phyloP scores from a whole-genome alignment of 2,888 invertebrate species.

The Abrostola triplasia region DNA sequence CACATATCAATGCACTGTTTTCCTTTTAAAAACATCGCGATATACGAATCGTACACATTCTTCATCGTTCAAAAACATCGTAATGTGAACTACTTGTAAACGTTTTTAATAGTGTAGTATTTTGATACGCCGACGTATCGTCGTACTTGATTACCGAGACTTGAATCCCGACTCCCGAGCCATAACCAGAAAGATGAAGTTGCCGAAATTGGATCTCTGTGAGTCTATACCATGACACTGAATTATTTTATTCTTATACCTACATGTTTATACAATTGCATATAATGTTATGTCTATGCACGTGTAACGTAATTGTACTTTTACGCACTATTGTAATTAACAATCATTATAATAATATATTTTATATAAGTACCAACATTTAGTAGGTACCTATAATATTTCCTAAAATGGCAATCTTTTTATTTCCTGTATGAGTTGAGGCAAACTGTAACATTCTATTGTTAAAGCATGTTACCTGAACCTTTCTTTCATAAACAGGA shows the following conservation, averaged over 20 bases:
- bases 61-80: conserved; percentile 58
- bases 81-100: conserved; percentile 56
- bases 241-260: conserved; percentile 14
- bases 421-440: conserved; percentile 5
- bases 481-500: conserved; percentile 4
- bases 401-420: conserved; percentile 4
- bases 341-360: conserved; percentile 28
- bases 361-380: conserved; percentile 14
- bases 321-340: conserved; percentile 28
- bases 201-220: conserved; percentile 79
- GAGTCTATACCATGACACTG: conserved; percentile 60
- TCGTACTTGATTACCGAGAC: conserved; percentile 52
- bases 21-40: conserved; percentile 68
- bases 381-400: conserved; percentile 4
- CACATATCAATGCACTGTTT: conserved; percentile 61
- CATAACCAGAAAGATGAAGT: conserved; percentile 70
- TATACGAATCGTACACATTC: conserved; percentile 62
- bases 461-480: conserved; percentile 4
- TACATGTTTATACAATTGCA: neutral
- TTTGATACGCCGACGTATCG: conserved; percentile 52
- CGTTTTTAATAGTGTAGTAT: conserved; percentile 58
- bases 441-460: conserved; percentile 14
- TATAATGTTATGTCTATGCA: conserved; percentile 11
- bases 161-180: conserved; percentile 37
- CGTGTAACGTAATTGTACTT: conserved; percentile 19